These are phyloP conservation scores for Brachyistius frenatus DNA, from an alignment of 2,113 vertebrate genomes.

Conservation along the genomic window DNA sequence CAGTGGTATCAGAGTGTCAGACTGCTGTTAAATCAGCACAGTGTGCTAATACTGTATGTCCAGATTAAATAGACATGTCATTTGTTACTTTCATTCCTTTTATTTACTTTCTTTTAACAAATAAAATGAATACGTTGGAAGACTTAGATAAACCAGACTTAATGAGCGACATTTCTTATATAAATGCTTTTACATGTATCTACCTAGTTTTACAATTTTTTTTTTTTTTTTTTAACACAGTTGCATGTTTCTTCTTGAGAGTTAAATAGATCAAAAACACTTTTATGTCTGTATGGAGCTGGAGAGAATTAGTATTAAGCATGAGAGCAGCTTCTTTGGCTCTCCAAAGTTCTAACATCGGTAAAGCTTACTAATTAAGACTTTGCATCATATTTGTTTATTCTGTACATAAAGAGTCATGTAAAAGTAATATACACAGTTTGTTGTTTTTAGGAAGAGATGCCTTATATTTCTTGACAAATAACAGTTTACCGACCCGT, in stretches of 20 bases:
- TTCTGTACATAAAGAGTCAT: neutral
- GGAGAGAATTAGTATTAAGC: no score
- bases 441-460: neutral
- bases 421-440: no score
- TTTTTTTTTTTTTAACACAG: no score
- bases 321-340: no score
- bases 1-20: slow-evolving; percentile 10
- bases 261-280: neutral
- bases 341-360: no score
- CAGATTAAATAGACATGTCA: neutral
- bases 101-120: neutral
- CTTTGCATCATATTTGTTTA: no score
- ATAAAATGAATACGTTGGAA: neutral
- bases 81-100: neutral
- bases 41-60: neutral
- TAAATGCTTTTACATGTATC: no score
- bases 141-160: neutral
- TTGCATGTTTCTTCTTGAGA: neutral
- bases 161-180: neutral
- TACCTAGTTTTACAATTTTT: no score
- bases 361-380: no score
- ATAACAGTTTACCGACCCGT: neutral
- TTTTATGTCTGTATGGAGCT: no score
- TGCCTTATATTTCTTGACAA: neutral
- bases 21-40: slow-evolving; percentile 1